Percentiles rank a stretch among this genome's conserved stretches.
Evolutionary conservation across 1,140 invertebrate genomes (phyloP).

Genomic region (Euura lappo): DNA sequence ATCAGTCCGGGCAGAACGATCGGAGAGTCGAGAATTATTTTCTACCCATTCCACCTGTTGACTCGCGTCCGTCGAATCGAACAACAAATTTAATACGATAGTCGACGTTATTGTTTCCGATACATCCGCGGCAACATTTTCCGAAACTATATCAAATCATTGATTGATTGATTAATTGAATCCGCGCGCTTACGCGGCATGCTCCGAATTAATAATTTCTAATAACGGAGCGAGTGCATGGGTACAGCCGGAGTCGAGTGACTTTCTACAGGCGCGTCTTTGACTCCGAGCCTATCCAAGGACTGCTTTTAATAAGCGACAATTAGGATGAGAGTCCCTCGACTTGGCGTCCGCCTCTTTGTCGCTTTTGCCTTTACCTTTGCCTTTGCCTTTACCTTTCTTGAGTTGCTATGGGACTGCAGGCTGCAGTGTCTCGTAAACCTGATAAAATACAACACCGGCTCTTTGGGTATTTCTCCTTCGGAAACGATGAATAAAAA

Average conservation of each 20-base stretch:
- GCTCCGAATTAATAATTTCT: slow-evolving; percentile 1
- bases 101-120: neutral
- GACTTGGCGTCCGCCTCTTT: neutral
- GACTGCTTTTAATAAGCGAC: slow-evolving; percentile 58
- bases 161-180: neutral
- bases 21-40: neutral
- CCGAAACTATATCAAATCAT: neutral
- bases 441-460: neutral
- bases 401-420: slow-evolving; percentile 23
- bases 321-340: slow-evolving; percentile 42
- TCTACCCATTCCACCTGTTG: neutral
- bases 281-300: slow-evolving; percentile 10
- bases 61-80: neutral
- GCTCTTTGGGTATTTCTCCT: too few species aligned
- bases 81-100: neutral
- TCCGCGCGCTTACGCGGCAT: neutral
- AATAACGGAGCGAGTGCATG: neutral
- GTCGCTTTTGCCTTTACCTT: neutral
- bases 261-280: neutral
- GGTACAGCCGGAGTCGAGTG: neutral
- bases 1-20: neutral
- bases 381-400: neutral
- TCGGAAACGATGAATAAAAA: too few species aligned
- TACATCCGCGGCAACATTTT: neutral
- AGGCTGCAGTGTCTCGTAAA: slow-evolving; percentile 9